Evolutionary conservation across 2,888 invertebrate genomes (phyloP).

Genomic region (Petrophora chlorosata): DNA sequence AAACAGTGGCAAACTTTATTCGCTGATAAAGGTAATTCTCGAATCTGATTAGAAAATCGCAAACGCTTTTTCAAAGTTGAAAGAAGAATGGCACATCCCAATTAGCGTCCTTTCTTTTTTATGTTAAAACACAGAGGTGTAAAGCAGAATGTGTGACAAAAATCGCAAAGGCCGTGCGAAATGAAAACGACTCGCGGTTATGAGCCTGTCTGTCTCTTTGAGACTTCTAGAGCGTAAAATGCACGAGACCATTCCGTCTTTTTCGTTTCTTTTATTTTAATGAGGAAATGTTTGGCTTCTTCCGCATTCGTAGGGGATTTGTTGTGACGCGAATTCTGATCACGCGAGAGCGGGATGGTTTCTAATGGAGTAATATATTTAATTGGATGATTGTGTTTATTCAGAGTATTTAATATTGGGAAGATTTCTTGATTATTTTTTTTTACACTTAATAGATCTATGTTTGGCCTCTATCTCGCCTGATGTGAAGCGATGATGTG

Average conservation of each 20-base stretch:
- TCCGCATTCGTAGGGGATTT: slow-evolving; percentile 14
- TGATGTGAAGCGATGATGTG: too few species aligned
- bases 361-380: slow-evolving; percentile 16
- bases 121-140: slow-evolving; percentile 13
- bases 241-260: slow-evolving; percentile 18
- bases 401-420: too few species aligned
- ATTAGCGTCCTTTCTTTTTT: slow-evolving; percentile 7
- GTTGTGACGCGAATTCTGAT: slow-evolving; percentile 12
- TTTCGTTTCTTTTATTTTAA: slow-evolving; percentile 30
- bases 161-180: slow-evolving; percentile 14
- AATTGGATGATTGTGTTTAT: too few species aligned
- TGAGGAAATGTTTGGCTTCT: slow-evolving; percentile 21
- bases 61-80: too few species aligned
- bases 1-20: too few species aligned
- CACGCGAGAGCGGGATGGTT: too few species aligned
- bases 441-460: too few species aligned
- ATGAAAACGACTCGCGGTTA: slow-evolving; percentile 12
- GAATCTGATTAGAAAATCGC: too few species aligned
- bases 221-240: slow-evolving; percentile 31
- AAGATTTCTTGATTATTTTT: too few species aligned
- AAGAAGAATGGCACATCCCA: neutral
- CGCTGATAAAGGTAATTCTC: too few species aligned
- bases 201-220: slow-evolving; percentile 21
- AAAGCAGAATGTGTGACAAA: slow-evolving; percentile 18
- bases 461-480: too few species aligned